These are phyloP conservation scores for Gambusia holbrooki DNA, from an alignment of 2,113 vertebrate species.

Conservation along the genomic window DNA sequence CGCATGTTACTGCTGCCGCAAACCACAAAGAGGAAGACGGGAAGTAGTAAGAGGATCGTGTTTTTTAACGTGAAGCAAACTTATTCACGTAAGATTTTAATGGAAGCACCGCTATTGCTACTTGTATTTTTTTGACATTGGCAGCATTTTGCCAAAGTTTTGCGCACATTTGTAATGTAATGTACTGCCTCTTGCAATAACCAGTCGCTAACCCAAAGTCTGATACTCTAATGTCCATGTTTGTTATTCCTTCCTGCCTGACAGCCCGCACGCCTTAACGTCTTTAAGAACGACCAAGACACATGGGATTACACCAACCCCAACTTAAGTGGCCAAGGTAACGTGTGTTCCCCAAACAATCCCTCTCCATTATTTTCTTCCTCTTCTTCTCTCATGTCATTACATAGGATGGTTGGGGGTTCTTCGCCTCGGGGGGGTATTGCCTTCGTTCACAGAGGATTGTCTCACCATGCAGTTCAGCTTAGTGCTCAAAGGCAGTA, in stretches of 20 bases:
- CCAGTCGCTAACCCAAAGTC: not conserved
- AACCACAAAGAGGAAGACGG: too few relatives aligned
- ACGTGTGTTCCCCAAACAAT: conserved; percentile 26
- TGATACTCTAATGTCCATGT: conserved; percentile 4
- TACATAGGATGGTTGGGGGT: conserved; percentile 71
- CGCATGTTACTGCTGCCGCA: too few relatives aligned
- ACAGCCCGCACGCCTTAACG: conserved; percentile 94
- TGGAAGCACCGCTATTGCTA: too few relatives aligned
- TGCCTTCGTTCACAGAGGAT: conserved; percentile 52
- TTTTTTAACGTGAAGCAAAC: too few relatives aligned
- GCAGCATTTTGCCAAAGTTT: too few relatives aligned
- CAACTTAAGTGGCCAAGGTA: conserved; percentile 95
- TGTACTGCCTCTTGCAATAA: not conserved
- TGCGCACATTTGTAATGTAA: too few relatives aligned
- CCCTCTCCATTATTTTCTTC: conserved; percentile 34
- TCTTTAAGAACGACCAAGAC: conserved; percentile 98
- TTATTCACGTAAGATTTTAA: too few relatives aligned
- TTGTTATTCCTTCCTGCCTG: conserved; percentile 14
- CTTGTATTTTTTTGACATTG: too few relatives aligned
- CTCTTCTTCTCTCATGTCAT: conserved; percentile 80
- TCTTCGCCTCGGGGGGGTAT: conserved; percentile 62
- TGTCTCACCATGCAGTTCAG: not conserved
- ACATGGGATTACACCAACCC: conserved; percentile 99
- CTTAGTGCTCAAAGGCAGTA: conserved; percentile 55
- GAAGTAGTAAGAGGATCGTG: too few relatives aligned